These are phyloP conservation scores for Chymomyza fuscimana DNA, from an alignment of 2,888 invertebrate genomes.

Conservation along the genomic window DNA sequence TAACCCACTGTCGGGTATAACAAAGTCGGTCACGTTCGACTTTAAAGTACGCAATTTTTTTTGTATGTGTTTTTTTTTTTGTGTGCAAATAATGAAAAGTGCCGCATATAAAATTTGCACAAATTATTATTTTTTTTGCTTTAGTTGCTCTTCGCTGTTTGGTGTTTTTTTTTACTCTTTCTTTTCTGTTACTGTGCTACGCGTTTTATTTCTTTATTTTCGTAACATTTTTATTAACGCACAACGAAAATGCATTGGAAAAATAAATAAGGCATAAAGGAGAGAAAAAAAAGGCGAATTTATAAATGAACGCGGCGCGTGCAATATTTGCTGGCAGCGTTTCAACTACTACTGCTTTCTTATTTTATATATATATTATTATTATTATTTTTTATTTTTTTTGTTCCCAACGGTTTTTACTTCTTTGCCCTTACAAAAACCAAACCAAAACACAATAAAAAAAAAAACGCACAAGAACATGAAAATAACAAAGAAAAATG, in stretches of 20 bases:
- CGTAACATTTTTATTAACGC: slow-evolving; percentile 23
- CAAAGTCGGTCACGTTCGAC: too few relatives aligned
- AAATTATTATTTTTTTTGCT: slow-evolving; percentile 54
- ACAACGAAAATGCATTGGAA: slow-evolving; percentile 59
- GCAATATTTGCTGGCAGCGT: slow-evolving; percentile 15
- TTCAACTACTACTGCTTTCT: background rate
- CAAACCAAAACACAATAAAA: slow-evolving; percentile 55
- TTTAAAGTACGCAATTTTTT: too few relatives aligned
- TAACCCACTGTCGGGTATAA: too few relatives aligned
- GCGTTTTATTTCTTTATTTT: slow-evolving; percentile 61
- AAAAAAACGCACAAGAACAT: slow-evolving; percentile 20
- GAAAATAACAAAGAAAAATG: slow-evolving; percentile 9
- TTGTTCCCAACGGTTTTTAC: background rate
- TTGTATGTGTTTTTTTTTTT: slow-evolving; percentile 16
- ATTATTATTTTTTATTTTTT: slow-evolving; percentile 24
- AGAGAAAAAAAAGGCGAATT: slow-evolving; percentile 30
- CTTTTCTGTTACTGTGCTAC: slow-evolving; percentile 27
- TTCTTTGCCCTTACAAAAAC: slow-evolving; percentile 33
- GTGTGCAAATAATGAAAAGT: slow-evolving; percentile 68
- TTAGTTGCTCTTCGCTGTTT: background rate
- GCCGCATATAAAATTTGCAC: slow-evolving; percentile 71
- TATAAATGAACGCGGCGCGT: slow-evolving; percentile 60
- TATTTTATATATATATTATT: background rate
- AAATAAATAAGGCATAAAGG: slow-evolving; percentile 53
- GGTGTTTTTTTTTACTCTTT: background rate